A percentile compares a stretch with the other conserved stretches of the same genome.
Evolutionary conservation across 37 sponge, comb jelly and placozoan genomes (phyloP).

Genomic region (Chondrilla cf. caribensis): DNA sequence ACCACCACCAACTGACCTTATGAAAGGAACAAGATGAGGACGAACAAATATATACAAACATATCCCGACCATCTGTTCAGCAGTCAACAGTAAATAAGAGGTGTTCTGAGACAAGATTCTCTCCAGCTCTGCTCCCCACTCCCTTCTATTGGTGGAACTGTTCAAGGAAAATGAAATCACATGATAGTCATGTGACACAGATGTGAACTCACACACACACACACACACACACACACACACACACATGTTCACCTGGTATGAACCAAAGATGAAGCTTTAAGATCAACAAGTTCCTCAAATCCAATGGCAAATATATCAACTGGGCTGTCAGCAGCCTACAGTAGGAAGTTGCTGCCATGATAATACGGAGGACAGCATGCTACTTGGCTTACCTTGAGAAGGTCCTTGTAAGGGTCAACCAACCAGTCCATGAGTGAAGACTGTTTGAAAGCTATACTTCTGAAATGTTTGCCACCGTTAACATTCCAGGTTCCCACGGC

Average conservation of each 20-base stretch:
- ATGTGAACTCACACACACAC: neutral
- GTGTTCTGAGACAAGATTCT: slow-evolving; percentile 71
- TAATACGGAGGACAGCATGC: neutral
- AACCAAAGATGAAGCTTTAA: slow-evolving; percentile 90
- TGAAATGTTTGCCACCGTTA: slow-evolving; percentile 87
- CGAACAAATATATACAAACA: slow-evolving; percentile 93
- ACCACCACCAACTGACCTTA: slow-evolving; percentile 53
- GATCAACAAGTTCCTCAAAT: slow-evolving; percentile 93
- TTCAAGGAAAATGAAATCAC: neutral
- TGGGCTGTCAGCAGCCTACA: slow-evolving; percentile 22
- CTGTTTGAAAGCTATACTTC: slow-evolving; percentile 85
- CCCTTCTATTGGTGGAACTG: slow-evolving; percentile 80
- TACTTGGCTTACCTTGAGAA: slow-evolving; percentile 9
- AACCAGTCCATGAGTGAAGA: slow-evolving; percentile 90
- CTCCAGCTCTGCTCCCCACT: slow-evolving; percentile 92
- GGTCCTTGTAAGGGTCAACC: slow-evolving; percentile 54
- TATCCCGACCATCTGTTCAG: slow-evolving; percentile 95
- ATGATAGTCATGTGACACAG: too few species aligned
- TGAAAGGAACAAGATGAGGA: slow-evolving; percentile 76
- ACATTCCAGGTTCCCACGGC: slow-evolving; percentile 97
- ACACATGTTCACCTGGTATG: slow-evolving; percentile 64
- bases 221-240: neutral
- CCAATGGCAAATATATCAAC: slow-evolving; percentile 89
- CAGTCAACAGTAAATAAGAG: slow-evolving; percentile 81
- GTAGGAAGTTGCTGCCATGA: neutral